phyloP scores from a whole-genome alignment of 2,113 vertebrate species.

The Hiodon alosoides region DNA sequence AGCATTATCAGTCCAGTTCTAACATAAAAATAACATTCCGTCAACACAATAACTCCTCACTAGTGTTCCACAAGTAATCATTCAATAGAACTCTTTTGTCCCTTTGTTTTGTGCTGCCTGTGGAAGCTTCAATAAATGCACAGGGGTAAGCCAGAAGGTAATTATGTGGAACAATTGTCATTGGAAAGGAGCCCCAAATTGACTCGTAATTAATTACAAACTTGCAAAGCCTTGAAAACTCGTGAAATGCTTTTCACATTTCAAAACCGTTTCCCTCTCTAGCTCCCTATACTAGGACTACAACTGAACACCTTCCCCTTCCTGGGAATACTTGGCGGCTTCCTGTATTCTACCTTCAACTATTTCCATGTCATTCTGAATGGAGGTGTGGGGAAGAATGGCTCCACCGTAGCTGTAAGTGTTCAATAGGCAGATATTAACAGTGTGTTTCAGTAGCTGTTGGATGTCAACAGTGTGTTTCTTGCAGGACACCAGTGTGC shows the following conservation, averaged over 20 bases:
- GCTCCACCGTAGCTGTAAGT: constrained; percentile 93
- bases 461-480: constrained; percentile 8
- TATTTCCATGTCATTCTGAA: constrained; percentile 90
- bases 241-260: neutral
- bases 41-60: too few species aligned
- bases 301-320: constrained; percentile 74
- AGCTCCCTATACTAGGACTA: constrained; percentile 78
- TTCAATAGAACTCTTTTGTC: constrained; percentile 58
- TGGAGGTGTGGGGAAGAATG: constrained; percentile 92
- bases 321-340: constrained; percentile 77
- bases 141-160: constrained; percentile 58
- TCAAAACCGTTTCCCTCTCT: constrained; percentile 10
- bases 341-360: constrained; percentile 80
- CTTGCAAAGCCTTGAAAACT: neutral
- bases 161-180: constrained; percentile 45
- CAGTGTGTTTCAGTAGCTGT: constrained; percentile 11
- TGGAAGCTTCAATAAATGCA: constrained; percentile 58
- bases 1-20: too few species aligned
- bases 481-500: constrained; percentile 87
- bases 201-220: neutral
- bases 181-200: constrained; percentile 38
- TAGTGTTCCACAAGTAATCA: constrained; percentile 11
- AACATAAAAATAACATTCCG: too few species aligned
- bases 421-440: constrained; percentile 28
- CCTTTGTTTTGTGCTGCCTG: constrained; percentile 58